A percentile compares a stretch with the other conserved stretches of the same genome.
Conservation (phyloP, 2,113 vertebrate species). For the Spilogale gracilis region DNA sequence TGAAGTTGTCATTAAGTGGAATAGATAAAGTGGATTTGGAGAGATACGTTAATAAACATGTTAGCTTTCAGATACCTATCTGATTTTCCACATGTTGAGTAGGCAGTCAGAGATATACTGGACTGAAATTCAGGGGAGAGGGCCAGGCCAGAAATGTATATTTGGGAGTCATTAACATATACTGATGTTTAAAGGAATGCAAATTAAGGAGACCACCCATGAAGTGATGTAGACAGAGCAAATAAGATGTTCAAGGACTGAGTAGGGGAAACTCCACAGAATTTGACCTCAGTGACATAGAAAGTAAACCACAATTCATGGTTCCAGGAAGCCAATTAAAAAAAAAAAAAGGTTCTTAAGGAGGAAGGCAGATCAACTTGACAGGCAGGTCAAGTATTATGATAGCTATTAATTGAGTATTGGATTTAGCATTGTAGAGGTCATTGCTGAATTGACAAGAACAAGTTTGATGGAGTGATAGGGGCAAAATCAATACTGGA, state of each 20-base stretch:
- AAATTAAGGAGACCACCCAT: not conserved
- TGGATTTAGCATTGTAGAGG: not conserved
- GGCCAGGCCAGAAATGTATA: not conserved
- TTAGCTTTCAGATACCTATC: not conserved
- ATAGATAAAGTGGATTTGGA: not conserved
- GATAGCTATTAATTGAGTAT: not conserved
- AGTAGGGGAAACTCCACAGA: not conserved
- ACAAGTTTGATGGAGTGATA: not conserved
- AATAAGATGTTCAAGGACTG: not conserved
- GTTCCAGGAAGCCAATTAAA: not conserved
- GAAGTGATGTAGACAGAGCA: not conserved
- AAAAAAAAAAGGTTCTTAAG: not conserved
- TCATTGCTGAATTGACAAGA: constrained; percentile 25
- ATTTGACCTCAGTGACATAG: not conserved
- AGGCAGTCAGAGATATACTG: not conserved
- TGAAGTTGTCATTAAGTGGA: not conserved
- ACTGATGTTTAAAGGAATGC: not conserved
- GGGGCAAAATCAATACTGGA: not conserved
- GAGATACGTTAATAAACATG: not conserved
- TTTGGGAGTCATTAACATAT: not conserved
- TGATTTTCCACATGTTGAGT: not conserved
- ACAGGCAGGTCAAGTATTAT: constrained; percentile 8
- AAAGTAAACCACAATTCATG: not conserved
- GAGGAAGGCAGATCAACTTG: not conserved
- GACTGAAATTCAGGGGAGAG: not conserved